Conservation (phyloP, 2,113 vertebrate species). For the Hydrolagus affinis region DNA sequence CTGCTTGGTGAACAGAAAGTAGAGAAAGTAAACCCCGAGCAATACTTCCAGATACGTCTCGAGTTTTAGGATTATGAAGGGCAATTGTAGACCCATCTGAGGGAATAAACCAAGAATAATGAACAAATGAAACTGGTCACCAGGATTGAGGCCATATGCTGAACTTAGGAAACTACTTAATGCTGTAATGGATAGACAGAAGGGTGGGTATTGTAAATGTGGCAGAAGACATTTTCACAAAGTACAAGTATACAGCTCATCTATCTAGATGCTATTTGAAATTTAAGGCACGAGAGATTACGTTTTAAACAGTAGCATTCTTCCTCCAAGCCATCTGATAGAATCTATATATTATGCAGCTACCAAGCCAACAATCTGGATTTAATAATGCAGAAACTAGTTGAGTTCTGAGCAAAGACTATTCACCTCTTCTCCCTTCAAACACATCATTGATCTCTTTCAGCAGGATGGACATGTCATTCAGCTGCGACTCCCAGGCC, state of each 20-base stretch:
- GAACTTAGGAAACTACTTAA: no score
- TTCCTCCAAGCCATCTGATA: conserved; percentile 1
- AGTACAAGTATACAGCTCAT: background rate
- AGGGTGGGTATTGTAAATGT: no score
- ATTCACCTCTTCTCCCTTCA: conserved; percentile 85
- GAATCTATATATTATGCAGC: conserved; percentile 6
- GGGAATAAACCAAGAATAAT: no score
- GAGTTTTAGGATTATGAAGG: no score
- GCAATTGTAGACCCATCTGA: no score
- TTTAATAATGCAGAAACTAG: conserved; percentile 21
- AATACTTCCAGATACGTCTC: no score
- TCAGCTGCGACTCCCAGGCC: conserved; percentile 94
- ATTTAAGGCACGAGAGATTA: background rate
- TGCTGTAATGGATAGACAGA: no score
- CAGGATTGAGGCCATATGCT: no score
- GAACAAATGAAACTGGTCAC: no score
- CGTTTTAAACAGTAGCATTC: background rate
- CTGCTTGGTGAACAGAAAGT: no score
- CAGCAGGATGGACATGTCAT: conserved; percentile 80
- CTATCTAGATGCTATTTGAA: background rate
- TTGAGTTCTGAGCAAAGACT: conserved; percentile 31
- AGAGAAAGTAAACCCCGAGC: no score
- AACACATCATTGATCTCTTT: conserved; percentile 88
- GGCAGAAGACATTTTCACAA: no score
- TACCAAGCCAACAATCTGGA: background rate